Evolutionary conservation across 2,113 vertebrate genomes (phyloP), one percentile per base, ranked within the genome.

Genomic region (Chaetops frenatus): DNA sequence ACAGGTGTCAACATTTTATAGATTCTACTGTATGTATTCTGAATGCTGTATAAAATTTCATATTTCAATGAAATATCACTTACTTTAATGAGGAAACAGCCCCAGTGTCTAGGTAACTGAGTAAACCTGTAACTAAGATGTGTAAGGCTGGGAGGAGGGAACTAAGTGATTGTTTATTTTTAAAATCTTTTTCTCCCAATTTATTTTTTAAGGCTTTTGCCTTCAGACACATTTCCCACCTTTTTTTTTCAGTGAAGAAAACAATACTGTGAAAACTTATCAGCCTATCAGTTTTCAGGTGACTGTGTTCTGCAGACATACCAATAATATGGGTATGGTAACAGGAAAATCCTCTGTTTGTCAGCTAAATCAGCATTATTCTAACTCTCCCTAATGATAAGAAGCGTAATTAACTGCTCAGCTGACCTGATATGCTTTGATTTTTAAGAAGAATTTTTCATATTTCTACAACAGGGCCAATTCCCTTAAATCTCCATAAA

Each of bases 351-450:
- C 42, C 53, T 56, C 58, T 35, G 6, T 95, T 94, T 89, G 58
- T 94, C 78, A 96, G 5, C 54, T 53, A 97, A 94, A 96, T 81
- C 51, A 78, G n/a, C 86, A 90, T 91, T 88, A 76, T 62, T 95
- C 53, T 67, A 40, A 28, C 44, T 69, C 36, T 88, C 45, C 53
- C 33, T 70, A 66, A 95, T 91, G 47, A 70, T 92, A 95, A 91
- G 73, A 85, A 86, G 29, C 15, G 61, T 88, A 92, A 97, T 92
- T 94, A 97, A 92, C 53, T 95, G 56, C 42, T 81, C 29, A 45
- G 33, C 24, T 86, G 51, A 10, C 62, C 24, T 62, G 17, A 56
- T 79, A 19, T 80, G 71, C 35, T 92, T 92, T 96, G 70, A 94
- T 70, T 97, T 95, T 86, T 86, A 74, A 96, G 45, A 36, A 71